These are phyloP conservation scores for Sapajus apella DNA, from an alignment of 2,113 vertebrate species.

Conservation along the genomic window DNA sequence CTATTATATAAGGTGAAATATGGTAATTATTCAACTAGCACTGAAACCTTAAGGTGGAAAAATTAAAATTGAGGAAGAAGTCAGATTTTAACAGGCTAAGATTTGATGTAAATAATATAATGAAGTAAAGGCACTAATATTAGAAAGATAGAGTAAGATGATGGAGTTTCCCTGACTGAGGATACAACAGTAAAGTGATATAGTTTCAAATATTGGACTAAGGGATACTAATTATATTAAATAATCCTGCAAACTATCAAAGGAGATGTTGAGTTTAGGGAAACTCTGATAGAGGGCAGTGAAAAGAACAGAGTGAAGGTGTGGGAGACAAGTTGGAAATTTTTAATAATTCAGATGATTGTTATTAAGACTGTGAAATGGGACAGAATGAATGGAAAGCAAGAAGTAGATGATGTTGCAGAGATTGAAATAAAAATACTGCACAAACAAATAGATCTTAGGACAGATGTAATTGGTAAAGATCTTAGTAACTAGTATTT, in stretches of 20 bases:
- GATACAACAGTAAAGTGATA: not conserved
- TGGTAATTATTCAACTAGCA: not conserved
- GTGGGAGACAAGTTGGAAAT: not conserved
- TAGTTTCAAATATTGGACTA: not conserved
- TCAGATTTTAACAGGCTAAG: not conserved
- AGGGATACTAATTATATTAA: not conserved
- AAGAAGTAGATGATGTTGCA: not conserved
- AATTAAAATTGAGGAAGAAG: not conserved
- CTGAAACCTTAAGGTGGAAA: not conserved
- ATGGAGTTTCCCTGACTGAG: not conserved
- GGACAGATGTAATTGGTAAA: not conserved
- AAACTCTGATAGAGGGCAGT: not conserved
- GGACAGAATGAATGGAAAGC: not conserved
- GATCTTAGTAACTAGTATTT: not conserved
- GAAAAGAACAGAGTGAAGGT: not conserved
- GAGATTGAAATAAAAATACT: not conserved
- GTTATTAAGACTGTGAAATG: not conserved
- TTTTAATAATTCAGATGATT: not conserved
- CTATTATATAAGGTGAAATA: not conserved
- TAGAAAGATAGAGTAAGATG: not conserved
- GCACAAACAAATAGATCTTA: not conserved
- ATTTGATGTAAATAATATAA: not conserved
- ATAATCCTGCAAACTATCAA: not conserved
- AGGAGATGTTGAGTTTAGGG: not conserved
- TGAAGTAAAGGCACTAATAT: not conserved